A percentile compares a stretch with the other conserved stretches of the same genome.
Evolutionary conservation across 2,113 vertebrate species (phyloP).

Genomic region (Nipponia nippon): DNA sequence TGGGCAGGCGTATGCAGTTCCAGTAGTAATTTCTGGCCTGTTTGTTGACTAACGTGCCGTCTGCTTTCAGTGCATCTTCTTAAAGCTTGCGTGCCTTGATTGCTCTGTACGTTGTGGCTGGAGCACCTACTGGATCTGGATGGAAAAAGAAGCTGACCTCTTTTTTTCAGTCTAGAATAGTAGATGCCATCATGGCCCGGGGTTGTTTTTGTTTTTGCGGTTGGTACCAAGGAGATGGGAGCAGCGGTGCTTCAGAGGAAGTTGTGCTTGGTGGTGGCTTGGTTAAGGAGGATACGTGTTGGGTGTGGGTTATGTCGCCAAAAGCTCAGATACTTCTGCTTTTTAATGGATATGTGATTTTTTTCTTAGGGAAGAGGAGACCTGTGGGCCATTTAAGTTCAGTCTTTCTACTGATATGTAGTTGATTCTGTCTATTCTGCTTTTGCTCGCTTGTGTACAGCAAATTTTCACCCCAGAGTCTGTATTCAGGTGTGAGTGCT

Average conservation of each 20-base stretch:
- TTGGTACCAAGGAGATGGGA: background rate
- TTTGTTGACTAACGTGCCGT: background rate
- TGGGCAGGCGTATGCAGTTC: fast-evolving
- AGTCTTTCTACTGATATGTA: background rate
- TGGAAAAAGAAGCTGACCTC: background rate
- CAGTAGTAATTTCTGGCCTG: fast-evolving
- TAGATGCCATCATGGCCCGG: fast-evolving
- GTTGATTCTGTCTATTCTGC: background rate
- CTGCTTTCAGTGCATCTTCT: background rate
- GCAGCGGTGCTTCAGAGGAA: background rate
- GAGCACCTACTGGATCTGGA: background rate
- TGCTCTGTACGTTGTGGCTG: background rate
- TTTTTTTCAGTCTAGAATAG: background rate
- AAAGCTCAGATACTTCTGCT: background rate
- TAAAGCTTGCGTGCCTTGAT: fast-evolving
- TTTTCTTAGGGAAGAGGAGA: background rate
- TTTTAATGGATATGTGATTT: fast-evolving
- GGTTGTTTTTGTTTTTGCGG: background rate
- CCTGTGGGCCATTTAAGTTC: background rate
- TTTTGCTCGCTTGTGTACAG: background rate
- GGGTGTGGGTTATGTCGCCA: background rate
- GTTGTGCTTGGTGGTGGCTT: background rate
- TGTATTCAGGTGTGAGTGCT: background rate
- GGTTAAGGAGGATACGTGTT: background rate
- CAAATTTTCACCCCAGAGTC: background rate